Percentiles rank a stretch among this genome's conserved stretches.
Evolutionary conservation across 2,888 invertebrate species (phyloP).

Genomic region (Cyclophora punctaria): DNA sequence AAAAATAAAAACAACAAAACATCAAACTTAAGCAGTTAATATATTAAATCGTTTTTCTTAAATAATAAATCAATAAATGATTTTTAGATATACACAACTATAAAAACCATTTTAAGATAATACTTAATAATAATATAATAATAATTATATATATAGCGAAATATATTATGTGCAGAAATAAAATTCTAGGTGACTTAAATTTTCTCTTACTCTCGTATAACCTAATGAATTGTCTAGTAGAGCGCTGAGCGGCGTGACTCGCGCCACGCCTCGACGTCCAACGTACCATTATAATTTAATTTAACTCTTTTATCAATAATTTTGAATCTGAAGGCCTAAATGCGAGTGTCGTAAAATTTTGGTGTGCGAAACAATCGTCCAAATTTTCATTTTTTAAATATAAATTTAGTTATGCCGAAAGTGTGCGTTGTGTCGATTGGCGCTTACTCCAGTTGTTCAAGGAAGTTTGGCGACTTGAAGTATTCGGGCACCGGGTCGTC

Average conservation of each 20-base stretch:
- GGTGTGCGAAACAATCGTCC: conserved; percentile 73
- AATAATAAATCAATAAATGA: conserved; percentile 74
- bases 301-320: conserved; percentile 73
- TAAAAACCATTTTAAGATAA: conserved; percentile 75
- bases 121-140: conserved; percentile 75
- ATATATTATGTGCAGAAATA: conserved; percentile 76
- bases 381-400: conserved; percentile 27
- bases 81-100: conserved; percentile 75
- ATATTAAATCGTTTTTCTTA: conserved; percentile 74
- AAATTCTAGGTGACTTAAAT: conserved; percentile 76
- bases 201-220: conserved; percentile 73
- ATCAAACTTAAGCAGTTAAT: conserved; percentile 74
- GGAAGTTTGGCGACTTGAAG: conserved; percentile 99
- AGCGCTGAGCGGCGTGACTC: conserved; percentile 42
- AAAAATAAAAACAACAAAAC: conserved; percentile 68
- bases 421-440: conserved; percentile 47
- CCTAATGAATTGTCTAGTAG: conserved; percentile 72
- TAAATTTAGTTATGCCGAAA: conserved; percentile 54
- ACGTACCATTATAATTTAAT: conserved; percentile 69
- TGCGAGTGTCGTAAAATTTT: conserved; percentile 80
- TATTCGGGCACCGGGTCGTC: conserved; percentile 99
- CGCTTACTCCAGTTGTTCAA: conserved; percentile 95
- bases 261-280: conserved; percentile 55
- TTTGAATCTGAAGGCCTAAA: conserved; percentile 81
- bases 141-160: conserved; percentile 75